Evolutionary conservation across 2,113 vertebrate species (phyloP).

Genomic region (Paralichthys olivaceus): DNA sequence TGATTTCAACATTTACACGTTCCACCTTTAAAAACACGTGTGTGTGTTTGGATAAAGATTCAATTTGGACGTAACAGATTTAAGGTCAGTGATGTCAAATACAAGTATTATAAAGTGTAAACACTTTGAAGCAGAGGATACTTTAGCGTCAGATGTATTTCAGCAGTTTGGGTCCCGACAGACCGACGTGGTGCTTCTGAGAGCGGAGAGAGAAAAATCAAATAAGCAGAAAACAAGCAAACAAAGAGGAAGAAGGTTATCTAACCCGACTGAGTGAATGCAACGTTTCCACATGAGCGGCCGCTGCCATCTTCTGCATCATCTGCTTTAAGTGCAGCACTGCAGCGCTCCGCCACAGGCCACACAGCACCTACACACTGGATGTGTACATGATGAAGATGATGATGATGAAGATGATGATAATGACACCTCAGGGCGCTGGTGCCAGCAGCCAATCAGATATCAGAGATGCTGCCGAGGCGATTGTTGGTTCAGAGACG

Average conservation of each 20-base stretch:
- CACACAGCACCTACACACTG: constrained; percentile 39
- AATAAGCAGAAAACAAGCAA: constrained; percentile 56
- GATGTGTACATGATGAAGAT: not conserved
- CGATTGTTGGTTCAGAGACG: too few relatives aligned
- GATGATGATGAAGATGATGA: constrained; percentile 4
- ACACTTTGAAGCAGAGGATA: too few relatives aligned
- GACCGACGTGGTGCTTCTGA: too few relatives aligned
- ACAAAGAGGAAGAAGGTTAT: constrained; percentile 61
- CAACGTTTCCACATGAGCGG: constrained; percentile 66
- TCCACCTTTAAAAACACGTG: too few relatives aligned
- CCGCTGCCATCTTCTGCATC: constrained; percentile 61
- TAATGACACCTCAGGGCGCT: not conserved
- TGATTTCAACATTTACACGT: too few relatives aligned
- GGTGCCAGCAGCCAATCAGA: not conserved
- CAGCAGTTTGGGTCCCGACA: constrained; percentile 1
- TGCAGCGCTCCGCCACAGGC: constrained; percentile 15
- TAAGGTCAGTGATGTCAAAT: too few relatives aligned
- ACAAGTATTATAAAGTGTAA: too few relatives aligned
- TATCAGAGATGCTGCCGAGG: not conserved
- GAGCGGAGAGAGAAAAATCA: constrained; percentile 29
- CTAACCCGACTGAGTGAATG: constrained; percentile 60
- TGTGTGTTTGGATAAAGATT: too few relatives aligned
- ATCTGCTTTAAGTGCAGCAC: constrained; percentile 38
- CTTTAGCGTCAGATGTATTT: not conserved
- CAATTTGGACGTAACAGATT: too few relatives aligned